phyloP scores from a whole-genome alignment of 2,888 invertebrate genomes.

The Schizaphis graminum region DNA sequence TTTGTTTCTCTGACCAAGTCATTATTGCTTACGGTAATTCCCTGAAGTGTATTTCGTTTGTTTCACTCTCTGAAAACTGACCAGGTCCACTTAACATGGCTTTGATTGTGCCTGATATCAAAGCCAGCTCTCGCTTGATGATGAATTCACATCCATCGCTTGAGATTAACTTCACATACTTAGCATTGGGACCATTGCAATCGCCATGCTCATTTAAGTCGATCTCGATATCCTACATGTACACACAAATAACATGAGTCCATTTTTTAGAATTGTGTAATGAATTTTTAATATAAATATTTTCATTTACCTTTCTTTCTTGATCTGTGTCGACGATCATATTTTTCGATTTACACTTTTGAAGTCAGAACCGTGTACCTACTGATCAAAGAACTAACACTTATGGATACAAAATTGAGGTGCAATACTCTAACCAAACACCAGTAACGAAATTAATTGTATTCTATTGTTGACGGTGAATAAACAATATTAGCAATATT shows the following conservation, averaged over 20 bases:
- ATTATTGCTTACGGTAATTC: constrained; percentile 91
- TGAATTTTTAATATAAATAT: neutral
- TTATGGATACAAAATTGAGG: neutral
- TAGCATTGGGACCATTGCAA: constrained; percentile 97
- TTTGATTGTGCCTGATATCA: constrained; percentile 98
- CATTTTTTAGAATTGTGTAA: too few species aligned
- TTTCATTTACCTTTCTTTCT: neutral
- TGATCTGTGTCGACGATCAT: neutral
- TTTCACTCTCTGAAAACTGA: constrained; percentile 98
- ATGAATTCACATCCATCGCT: constrained; percentile 93
- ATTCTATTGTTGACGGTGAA: too few species aligned
- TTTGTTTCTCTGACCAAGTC: too few species aligned
- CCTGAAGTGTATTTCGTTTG: constrained; percentile 98
- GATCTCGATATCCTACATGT: neutral
- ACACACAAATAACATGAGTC: neutral
- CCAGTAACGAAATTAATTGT: too few species aligned
- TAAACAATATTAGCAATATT: too few species aligned
- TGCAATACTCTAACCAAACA: neutral
- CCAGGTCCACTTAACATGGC: constrained; percentile 99
- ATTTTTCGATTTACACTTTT: neutral
- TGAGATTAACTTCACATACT: constrained; percentile 71
- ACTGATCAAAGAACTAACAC: neutral
- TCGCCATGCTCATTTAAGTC: constrained; percentile 81
- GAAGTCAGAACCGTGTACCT: too few species aligned
- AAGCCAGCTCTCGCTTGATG: constrained; percentile 95